A percentile compares a stretch with the other conserved stretches of the same genome.
Evolutionary conservation across 2,113 vertebrate genomes (phyloP).

Genomic region (Percopsis transmontana): DNA sequence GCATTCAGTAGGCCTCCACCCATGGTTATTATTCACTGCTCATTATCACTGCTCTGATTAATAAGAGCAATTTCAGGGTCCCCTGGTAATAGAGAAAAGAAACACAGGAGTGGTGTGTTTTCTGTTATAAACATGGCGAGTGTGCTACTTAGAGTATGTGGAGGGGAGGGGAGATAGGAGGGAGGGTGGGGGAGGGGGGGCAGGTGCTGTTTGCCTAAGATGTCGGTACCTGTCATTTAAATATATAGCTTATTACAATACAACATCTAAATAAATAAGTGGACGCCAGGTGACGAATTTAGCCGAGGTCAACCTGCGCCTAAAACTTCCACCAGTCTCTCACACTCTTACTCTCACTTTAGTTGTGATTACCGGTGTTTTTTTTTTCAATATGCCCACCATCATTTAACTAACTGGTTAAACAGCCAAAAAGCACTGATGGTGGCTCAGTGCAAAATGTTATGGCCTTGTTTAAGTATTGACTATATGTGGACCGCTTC

Average conservation of each 20-base stretch:
- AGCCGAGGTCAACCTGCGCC: slow-evolving; percentile 15
- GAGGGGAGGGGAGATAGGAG: slow-evolving; percentile 46
- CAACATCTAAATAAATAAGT: slow-evolving; percentile 32
- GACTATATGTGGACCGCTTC: slow-evolving; percentile 24
- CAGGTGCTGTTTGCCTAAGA: slow-evolving; percentile 64
- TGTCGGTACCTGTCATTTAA: slow-evolving; percentile 26
- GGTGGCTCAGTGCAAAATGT: slow-evolving; percentile 28
- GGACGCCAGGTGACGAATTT: slow-evolving; percentile 34
- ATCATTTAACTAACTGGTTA: slow-evolving; percentile 17
- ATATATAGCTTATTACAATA: slow-evolving; percentile 7
- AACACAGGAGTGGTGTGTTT: slow-evolving; percentile 57
- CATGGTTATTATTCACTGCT: slow-evolving; percentile 74
- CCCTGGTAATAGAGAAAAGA: slow-evolving; percentile 61
- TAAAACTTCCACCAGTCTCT: slow-evolving; percentile 1
- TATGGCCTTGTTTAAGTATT: slow-evolving; percentile 29
- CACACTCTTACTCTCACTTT: neutral
- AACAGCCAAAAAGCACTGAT: slow-evolving; percentile 36
- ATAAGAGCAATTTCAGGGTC: slow-evolving; percentile 76
- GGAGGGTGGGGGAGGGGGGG: slow-evolving; percentile 31
- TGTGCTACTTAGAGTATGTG: slow-evolving; percentile 63
- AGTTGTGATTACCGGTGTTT: neutral
- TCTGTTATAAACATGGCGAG: slow-evolving; percentile 62
- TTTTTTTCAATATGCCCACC: slow-evolving; percentile 14
- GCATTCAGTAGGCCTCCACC: slow-evolving; percentile 60
- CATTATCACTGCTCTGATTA: slow-evolving; percentile 80